These are phyloP conservation scores for Hormaphis cornu DNA, from an alignment of 1,140 invertebrate species.

Conservation along the genomic window DNA sequence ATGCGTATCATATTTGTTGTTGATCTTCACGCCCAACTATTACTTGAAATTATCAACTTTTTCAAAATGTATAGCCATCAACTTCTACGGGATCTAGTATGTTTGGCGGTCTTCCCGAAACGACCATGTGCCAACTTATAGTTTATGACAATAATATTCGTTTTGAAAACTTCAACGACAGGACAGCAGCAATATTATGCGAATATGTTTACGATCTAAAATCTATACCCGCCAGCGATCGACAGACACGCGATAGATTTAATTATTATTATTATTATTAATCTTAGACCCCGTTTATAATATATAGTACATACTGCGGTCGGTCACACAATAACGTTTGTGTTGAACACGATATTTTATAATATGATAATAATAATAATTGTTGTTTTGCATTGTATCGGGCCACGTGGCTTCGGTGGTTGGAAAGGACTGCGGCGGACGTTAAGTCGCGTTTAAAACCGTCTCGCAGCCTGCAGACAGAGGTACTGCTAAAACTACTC, in stretches of 20 bases:
- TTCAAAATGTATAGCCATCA: background rate
- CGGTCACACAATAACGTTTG: too few relatives aligned
- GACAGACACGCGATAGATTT: too few relatives aligned
- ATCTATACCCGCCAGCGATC: too few relatives aligned
- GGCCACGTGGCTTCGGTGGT: background rate
- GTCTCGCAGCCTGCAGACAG: background rate
- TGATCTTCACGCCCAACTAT: background rate
- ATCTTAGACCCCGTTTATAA: too few relatives aligned
- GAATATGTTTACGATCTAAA: too few relatives aligned
- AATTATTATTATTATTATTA: too few relatives aligned
- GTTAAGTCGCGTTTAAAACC: slow-evolving; percentile 28
- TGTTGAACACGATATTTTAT: background rate
- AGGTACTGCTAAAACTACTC: slow-evolving; percentile 13
- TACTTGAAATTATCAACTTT: too few relatives aligned
- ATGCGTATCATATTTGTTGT: background rate
- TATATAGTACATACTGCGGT: too few relatives aligned
- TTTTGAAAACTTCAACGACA: too few relatives aligned
- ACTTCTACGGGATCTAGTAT: background rate
- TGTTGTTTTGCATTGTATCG: slow-evolving; percentile 20
- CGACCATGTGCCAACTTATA: background rate
- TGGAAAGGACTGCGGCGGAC: slow-evolving; percentile 4
- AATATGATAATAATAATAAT: too few relatives aligned
- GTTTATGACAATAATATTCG: too few relatives aligned
- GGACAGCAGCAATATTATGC: too few relatives aligned
- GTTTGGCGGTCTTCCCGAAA: background rate